Conservation (phyloP, 2,888 invertebrate genomes). For the Agriopis leucophaearia region DNA sequence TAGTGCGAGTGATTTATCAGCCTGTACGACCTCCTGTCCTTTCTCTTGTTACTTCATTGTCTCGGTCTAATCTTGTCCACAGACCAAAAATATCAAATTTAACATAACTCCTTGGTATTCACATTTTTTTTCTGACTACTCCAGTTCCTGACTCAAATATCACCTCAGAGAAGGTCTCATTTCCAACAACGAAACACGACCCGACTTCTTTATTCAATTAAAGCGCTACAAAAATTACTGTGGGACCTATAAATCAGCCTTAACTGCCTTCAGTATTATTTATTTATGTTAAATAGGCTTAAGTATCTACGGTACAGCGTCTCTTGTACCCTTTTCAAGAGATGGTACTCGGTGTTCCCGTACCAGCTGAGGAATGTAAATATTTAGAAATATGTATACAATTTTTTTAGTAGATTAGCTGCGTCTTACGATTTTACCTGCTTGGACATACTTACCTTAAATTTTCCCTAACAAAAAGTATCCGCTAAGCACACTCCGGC, state of each 20-base stretch:
- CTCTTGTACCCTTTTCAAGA: slow-evolving; percentile 56
- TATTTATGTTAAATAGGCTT: slow-evolving; percentile 77
- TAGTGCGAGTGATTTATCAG: too few species aligned
- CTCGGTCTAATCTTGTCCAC: too few species aligned
- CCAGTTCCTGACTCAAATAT: slow-evolving; percentile 13
- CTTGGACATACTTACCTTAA: too few species aligned
- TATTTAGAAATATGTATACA: slow-evolving; percentile 18
- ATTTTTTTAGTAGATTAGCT: too few species aligned
- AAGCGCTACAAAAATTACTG: slow-evolving; percentile 72
- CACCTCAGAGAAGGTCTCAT: slow-evolving; percentile 20
- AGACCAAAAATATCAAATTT: too few species aligned
- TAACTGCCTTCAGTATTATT: slow-evolving; percentile 73
- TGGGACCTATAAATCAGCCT: slow-evolving; percentile 69
- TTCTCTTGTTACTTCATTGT: too few species aligned
- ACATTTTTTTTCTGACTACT: not conserved
- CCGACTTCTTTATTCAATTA: slow-evolving; percentile 75
- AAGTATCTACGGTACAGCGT: slow-evolving; percentile 59
- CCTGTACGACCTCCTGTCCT: too few species aligned
- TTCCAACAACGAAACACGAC: slow-evolving; percentile 13
- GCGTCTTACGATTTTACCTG: too few species aligned
- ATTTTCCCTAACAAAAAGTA: too few species aligned
- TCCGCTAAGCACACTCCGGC: too few species aligned
- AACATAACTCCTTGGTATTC: not conserved
- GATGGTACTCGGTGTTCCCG: slow-evolving; percentile 38
- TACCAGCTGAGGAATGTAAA: slow-evolving; percentile 18